Conservation (phyloP, 2,113 vertebrate species). For the Ardeotis arabs region DNA sequence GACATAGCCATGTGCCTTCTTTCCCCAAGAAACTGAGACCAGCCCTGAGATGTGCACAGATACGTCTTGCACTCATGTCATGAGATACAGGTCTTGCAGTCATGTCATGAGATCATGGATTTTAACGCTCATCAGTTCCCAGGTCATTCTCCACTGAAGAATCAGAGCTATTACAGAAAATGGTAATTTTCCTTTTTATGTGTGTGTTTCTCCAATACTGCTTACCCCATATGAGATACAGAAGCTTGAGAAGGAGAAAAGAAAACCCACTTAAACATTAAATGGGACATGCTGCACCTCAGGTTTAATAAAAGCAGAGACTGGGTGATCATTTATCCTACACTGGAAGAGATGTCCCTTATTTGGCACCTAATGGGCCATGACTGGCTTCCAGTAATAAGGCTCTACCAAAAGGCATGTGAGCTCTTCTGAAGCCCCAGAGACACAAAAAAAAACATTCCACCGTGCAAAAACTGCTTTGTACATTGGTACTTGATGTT, state of each 20-base stretch:
- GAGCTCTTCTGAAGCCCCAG: not conserved
- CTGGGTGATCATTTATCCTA: not conserved
- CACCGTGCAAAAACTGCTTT: not conserved
- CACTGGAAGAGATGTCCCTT: not conserved
- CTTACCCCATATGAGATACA: not conserved
- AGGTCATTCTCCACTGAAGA: not conserved
- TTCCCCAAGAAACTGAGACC: not conserved
- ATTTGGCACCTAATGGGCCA: not conserved
- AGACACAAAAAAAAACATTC: not conserved
- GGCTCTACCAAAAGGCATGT: not conserved
- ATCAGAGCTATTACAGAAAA: not conserved
- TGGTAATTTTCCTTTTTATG: not conserved
- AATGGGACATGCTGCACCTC: fast-evolving
- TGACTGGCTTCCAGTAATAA: not conserved
- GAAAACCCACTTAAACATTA: not conserved
- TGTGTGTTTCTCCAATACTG: not conserved
- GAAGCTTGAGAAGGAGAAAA: not conserved
- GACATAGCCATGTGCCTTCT: not conserved
- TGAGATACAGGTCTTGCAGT: not conserved
- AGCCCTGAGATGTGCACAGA: not conserved
- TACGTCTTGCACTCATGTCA: not conserved
- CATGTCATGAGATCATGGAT: not conserved
- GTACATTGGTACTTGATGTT: not conserved
- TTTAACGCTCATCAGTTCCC: not conserved
- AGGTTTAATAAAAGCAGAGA: not conserved